Evolutionary conservation across 2,797 vertebrate species (phyloP), one percentile per base, ranked within the genome.

Genomic region (Telmatherina bonti): DNA sequence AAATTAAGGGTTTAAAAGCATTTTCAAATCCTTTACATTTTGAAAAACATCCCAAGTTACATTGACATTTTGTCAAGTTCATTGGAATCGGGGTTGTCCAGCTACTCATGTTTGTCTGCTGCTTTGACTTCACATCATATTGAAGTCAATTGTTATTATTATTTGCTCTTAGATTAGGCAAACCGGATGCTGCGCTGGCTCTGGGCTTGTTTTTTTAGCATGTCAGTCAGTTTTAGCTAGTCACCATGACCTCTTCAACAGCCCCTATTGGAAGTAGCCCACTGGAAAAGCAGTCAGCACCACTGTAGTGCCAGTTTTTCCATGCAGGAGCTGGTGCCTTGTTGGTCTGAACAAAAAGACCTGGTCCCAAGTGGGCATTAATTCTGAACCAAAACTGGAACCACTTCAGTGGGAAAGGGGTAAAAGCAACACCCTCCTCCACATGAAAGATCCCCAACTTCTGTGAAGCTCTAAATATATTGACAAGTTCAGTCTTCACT

Each of bases 381-480:
- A 36, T 4, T 33, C 30, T 22, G 16, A 51, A 24, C 47, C 49
- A 52, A 26, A 12, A 26, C 24, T 22, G 11, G 22, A 26, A 52
- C 9, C 11, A 27, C 51, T 51, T 43, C 20, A 20, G 41, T 20
- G 6, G 47, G 22, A 51, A 51, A 26, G 22, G n/a, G 22, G n/a
- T 26, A 26, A 26, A 31, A 31, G 52, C 27, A 55, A 62, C 1
- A 5, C 20, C 12, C 3, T 26, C 26, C 29, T 51, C 54, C 45
- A 60, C 68, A 36, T 24, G 30, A 35, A 43, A 62, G 30, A 45
- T 60, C 54, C 33, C 13, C 13, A 62, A 53, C 52, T 54, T 33
- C 36, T 73, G 41, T 75, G 63, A 81, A 22, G 33, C 54, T 22
- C 6, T 12, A 6, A 30, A 55, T 65, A 26, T 11, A 63, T n/a